Evolutionary conservation across 2,797 vertebrate species (phyloP).

Genomic region (Lepus oiostolus): DNA sequence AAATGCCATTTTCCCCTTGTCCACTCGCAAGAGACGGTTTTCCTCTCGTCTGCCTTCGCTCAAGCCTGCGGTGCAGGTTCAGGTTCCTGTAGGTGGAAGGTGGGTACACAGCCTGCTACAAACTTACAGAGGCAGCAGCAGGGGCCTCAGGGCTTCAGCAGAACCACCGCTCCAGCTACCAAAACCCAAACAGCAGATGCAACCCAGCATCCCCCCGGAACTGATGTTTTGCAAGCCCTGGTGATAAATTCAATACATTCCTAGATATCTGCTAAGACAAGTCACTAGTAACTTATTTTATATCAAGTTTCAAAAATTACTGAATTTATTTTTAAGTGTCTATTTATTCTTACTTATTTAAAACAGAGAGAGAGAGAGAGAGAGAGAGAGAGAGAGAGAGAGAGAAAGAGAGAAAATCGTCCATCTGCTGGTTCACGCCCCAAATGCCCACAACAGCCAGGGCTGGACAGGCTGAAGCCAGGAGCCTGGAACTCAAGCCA

Average conservation of each 20-base stretch:
- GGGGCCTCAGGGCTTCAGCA: neutral
- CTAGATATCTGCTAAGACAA: neutral
- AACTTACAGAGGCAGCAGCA: neutral
- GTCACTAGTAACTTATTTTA: slow-evolving; percentile 39
- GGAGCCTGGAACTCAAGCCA: too few relatives aligned
- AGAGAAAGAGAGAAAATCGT: too few relatives aligned
- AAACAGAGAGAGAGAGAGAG: too few relatives aligned
- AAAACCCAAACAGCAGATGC: neutral
- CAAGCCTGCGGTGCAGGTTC: neutral
- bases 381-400: too few relatives aligned
- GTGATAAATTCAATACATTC: neutral
- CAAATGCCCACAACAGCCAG: too few relatives aligned
- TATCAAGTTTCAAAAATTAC: neutral
- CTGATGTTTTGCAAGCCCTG: neutral
- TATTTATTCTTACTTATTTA: too few relatives aligned
- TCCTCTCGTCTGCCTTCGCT: neutral
- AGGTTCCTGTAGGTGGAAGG: neutral
- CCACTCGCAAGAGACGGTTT: neutral
- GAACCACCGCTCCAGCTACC: neutral
- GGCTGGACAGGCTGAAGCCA: too few relatives aligned
- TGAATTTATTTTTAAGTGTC: neutral
- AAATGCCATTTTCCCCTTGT: neutral
- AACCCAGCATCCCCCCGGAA: neutral
- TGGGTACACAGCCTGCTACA: neutral
- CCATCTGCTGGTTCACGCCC: too few relatives aligned